Percentiles rank a stretch among this genome's conserved stretches.
These are phyloP conservation scores for Drosophila rufa DNA, from an alignment of 1,140 invertebrate species.

Conservation along the genomic window DNA sequence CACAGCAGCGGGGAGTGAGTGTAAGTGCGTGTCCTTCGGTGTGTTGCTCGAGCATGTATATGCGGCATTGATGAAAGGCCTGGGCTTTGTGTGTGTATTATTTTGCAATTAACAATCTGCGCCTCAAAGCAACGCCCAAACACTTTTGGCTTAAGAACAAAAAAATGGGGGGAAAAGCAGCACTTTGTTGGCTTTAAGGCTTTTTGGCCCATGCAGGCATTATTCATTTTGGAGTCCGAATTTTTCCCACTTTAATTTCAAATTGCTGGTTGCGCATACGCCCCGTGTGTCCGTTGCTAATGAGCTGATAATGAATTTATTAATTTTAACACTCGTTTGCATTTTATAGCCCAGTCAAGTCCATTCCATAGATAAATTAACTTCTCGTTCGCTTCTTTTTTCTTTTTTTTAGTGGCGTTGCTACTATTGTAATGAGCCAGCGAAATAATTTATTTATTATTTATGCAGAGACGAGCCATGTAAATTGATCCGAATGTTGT, in stretches of 20 bases:
- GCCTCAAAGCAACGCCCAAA: conserved; percentile 48
- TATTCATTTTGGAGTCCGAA: conserved; percentile 49
- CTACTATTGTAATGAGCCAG: conserved; percentile 60
- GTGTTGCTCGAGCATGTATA: conserved; percentile 33
- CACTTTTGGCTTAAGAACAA: conserved; percentile 13
- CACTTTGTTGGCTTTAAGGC: conserved; percentile 62
- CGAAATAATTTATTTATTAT: conserved; percentile 75
- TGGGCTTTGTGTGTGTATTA: conserved; percentile 61
- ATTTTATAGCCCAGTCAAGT: conserved; percentile 46
- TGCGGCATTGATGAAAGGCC: conserved; percentile 77
- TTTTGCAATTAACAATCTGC: conserved; percentile 75
- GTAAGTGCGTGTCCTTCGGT: conserved; percentile 25
- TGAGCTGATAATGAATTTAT: conserved; percentile 84
- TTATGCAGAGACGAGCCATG: conserved; percentile 55
- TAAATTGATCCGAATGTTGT: conserved; percentile 64
- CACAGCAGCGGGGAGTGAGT: conserved; percentile 13
- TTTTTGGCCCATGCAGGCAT: conserved; percentile 22
- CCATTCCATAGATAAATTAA: conserved; percentile 59
- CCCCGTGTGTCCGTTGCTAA: conserved; percentile 55
- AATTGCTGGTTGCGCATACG: conserved; percentile 66
- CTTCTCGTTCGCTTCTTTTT: conserved; percentile 16
- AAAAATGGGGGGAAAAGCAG: background rate
- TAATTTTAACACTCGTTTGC: conserved; percentile 74
- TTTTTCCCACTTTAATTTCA: conserved; percentile 55
- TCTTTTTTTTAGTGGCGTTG: conserved; percentile 8